These are phyloP conservation scores for Hestina assimilis DNA, from an alignment of 1,140 invertebrate genomes.

Conservation along the genomic window DNA sequence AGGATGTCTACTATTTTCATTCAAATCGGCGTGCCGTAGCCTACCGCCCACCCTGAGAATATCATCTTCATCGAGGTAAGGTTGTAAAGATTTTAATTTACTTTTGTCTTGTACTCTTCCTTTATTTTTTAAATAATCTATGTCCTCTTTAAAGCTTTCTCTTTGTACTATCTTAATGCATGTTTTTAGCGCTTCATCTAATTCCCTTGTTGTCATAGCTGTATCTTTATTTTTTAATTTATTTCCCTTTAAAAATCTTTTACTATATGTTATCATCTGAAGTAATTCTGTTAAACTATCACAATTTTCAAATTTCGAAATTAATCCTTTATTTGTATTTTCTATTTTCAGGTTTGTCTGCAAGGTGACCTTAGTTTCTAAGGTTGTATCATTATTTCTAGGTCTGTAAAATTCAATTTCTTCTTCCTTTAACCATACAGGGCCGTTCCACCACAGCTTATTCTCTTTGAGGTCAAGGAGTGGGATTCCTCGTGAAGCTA, in stretches of 20 bases:
- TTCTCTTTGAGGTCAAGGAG: constrained; percentile 10
- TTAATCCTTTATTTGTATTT: neutral
- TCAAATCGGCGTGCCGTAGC: neutral
- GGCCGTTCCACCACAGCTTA: constrained; percentile 30
- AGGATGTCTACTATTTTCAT: constrained; percentile 12
- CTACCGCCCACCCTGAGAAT: constrained; percentile 22
- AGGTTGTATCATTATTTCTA: neutral
- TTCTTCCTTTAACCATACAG: constrained; percentile 8
- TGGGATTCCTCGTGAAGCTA: constrained; percentile 32
- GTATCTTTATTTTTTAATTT: constrained; percentile 19
- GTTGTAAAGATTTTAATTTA: constrained; percentile 10
- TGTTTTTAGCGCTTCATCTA: no score
- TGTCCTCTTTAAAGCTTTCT: no score
- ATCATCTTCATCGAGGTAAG: constrained; percentile 12
- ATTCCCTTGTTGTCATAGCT: constrained; percentile 41
- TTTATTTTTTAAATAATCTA: no score
- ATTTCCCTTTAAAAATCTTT: neutral
- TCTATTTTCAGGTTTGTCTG: neutral
- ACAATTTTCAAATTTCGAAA: neutral
- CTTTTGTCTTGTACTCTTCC: constrained; percentile 6
- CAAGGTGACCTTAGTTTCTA: neutral
- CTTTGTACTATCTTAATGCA: no score
- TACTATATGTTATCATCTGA: neutral
- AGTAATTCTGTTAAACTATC: neutral
- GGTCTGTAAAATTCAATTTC: neutral